Percentiles rank a stretch among this genome's conserved stretches.
Conservation (phyloP, 37 sponge, comb jelly and placozoan species). For the Theonella swinhoei region DNA sequence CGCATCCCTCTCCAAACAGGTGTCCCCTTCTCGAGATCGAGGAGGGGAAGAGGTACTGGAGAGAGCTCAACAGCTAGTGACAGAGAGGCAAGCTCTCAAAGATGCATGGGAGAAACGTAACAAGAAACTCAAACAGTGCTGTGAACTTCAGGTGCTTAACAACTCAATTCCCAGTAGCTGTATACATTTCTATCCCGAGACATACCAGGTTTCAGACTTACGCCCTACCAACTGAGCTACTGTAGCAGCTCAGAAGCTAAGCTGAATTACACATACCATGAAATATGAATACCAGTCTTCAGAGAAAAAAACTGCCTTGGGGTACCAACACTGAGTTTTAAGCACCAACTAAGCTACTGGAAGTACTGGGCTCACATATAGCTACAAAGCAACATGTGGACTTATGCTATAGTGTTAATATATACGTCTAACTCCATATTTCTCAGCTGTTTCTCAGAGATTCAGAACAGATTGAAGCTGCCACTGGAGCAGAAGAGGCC, state of each 20-base stretch:
- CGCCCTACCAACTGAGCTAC: too few relatives aligned
- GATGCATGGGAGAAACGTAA: conserved; percentile 76
- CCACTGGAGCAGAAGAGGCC: conserved; percentile 73
- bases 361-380: too few relatives aligned
- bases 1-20: conserved; percentile 37
- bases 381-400: too few relatives aligned
- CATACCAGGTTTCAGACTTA: too few relatives aligned
- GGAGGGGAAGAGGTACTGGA: conserved; percentile 42
- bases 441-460: conserved; percentile 73
- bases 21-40: conserved; percentile 16
- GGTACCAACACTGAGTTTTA: too few relatives aligned
- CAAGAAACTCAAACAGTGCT: conserved; percentile 73
- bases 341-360: too few relatives aligned
- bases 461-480: conserved; percentile 76
- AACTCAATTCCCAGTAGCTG: too few relatives aligned
- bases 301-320: too few relatives aligned
- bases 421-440: background rate
- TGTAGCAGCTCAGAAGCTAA: too few relatives aligned
- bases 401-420: background rate
- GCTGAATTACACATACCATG: too few relatives aligned
- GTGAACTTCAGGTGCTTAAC: conserved; percentile 61
- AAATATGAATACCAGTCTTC: too few relatives aligned
- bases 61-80: conserved; percentile 58
- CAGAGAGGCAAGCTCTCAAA: conserved; percentile 60
- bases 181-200: too few relatives aligned